Conservation (phyloP, 2,113 vertebrate species). For the Ochotona curzoniae region DNA sequence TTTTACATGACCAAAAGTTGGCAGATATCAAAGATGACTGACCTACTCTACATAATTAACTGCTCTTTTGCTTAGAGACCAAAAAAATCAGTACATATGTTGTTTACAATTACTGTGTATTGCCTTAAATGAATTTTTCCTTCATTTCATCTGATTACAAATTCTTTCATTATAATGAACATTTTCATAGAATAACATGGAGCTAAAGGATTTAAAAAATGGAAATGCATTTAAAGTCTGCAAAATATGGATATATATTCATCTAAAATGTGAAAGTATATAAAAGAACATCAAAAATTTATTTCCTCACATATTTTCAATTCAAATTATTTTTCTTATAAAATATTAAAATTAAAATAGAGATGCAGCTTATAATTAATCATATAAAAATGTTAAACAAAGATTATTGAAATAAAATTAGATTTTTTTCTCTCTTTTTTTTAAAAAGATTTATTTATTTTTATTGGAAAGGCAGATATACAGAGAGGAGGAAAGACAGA, state of each 20-base stretch:
- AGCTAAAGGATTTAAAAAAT: constrained; percentile 39
- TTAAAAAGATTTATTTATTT: too few relatives aligned
- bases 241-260: constrained; percentile 40
- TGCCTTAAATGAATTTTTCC: constrained; percentile 38
- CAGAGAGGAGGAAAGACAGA: too few relatives aligned
- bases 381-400: background rate
- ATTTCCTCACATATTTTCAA: constrained; percentile 13
- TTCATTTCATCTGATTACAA: constrained; percentile 12
- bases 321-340: constrained; percentile 9
- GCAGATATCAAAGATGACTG: background rate
- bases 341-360: background rate
- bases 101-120: constrained; percentile 23
- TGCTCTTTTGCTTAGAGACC: constrained; percentile 21
- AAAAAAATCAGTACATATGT: background rate
- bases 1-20: constrained; percentile 33
- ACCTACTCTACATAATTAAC: constrained; percentile 28
- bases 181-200: background rate
- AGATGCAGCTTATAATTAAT: background rate
- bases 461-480: too few relatives aligned
- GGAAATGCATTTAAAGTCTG: constrained; percentile 9
- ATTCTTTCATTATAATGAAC: constrained; percentile 1
- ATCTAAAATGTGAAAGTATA: constrained; percentile 26
- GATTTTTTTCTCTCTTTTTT: too few relatives aligned
- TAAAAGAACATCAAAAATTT: constrained; percentile 9
- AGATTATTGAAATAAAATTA: background rate